A percentile compares a stretch with the other conserved stretches of the same genome.
phyloP scores from a whole-genome alignment of 2,113 vertebrate species.

The Verasper variegatus region DNA sequence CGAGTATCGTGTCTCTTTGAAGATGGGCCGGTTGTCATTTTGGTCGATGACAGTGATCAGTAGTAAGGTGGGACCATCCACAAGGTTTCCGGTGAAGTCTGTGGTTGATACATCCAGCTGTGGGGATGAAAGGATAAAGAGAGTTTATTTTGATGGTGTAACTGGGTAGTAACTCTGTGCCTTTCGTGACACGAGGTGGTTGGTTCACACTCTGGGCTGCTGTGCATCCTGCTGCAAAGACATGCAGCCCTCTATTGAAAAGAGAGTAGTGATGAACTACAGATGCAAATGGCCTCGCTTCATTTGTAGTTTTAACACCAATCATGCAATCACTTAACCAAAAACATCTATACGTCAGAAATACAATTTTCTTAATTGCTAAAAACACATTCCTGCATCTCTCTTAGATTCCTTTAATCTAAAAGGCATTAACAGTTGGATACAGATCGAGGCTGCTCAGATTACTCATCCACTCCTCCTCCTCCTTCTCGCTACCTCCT shows the following conservation, averaged over 20 bases:
- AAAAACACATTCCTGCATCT: no score
- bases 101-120: conserved; percentile 93
- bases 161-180: not conserved
- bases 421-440: not conserved
- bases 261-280: no score
- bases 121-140: conserved; percentile 32
- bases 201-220: no score
- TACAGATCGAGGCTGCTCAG: not conserved
- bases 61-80: conserved; percentile 88
- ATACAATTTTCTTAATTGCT: no score
- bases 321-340: not conserved
- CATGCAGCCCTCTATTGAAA: no score
- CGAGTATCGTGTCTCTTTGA: conserved; percentile 90
- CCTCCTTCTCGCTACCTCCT: conserved; percentile 8
- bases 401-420: not conserved
- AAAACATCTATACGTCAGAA: not conserved
- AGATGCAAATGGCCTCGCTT: no score
- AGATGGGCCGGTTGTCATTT: conserved; percentile 96
- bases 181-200: no score
- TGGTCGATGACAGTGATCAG: conserved; percentile 93
- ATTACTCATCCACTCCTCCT: conserved; percentile 3
- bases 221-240: no score
- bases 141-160: conserved; percentile 10
- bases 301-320: no score
- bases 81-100: conserved; percentile 85